Evolutionary conservation across 2,797 vertebrate species (phyloP).

Genomic region (Mormyrus hasselquistii): DNA sequence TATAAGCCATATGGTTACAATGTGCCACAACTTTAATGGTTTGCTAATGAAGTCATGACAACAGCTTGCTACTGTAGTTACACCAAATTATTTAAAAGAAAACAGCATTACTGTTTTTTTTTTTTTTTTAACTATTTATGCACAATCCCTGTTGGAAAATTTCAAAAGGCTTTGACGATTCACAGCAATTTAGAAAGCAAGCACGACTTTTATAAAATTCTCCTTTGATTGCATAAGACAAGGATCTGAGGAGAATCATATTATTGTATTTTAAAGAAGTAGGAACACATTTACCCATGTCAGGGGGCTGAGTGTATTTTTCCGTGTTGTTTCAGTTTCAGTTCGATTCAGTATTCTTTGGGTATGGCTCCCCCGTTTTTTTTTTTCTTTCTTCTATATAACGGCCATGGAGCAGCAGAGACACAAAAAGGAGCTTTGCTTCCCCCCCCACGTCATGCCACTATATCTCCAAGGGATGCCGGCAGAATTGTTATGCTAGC

Average conservation of each 20-base stretch:
- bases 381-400: neutral
- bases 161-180: neutral
- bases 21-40: neutral
- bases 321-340: neutral
- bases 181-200: neutral
- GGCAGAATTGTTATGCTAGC: neutral
- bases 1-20: neutral
- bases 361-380: neutral
- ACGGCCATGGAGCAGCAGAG: neutral
- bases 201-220: neutral
- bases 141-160: neutral
- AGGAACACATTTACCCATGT: neutral
- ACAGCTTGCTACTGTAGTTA: neutral
- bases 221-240: neutral
- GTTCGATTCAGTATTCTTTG: neutral
- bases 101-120: neutral
- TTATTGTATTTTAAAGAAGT: neutral
- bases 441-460: neutral
- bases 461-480: no score
- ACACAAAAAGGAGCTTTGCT: neutral
- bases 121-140: neutral
- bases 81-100: neutral
- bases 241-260: neutral
- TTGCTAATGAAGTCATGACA: neutral
- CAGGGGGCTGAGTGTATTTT: neutral